Conservation (phyloP, 2,888 invertebrate genomes). For the Agonopterix arenella region DNA sequence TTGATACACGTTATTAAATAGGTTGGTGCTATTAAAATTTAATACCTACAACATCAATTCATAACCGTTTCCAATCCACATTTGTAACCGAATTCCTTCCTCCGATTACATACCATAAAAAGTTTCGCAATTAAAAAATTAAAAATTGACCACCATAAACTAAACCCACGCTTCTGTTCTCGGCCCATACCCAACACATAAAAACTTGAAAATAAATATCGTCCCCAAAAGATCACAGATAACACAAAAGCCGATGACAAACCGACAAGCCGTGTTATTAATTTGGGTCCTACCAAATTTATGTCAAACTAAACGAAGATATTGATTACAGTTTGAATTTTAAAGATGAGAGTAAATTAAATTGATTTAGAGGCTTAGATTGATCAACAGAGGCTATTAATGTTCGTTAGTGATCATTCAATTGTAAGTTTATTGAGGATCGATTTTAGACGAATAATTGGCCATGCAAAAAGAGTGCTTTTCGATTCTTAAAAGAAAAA, state of each 20-base stretch:
- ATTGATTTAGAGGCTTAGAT: constrained; percentile 42
- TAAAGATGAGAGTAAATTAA: constrained; percentile 37
- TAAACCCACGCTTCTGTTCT: constrained; percentile 20
- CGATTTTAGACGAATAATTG: too few species aligned
- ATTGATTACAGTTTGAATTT: constrained; percentile 52
- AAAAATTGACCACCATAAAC: constrained; percentile 19
- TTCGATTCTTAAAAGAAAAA: too few species aligned
- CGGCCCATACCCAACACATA: constrained; percentile 8
- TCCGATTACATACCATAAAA: background rate
- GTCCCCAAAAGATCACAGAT: constrained; percentile 16
- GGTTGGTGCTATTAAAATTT: too few species aligned
- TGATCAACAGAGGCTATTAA: constrained; percentile 19
- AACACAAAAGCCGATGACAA: constrained; percentile 38
- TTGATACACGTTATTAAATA: too few species aligned
- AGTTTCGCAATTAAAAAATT: constrained; percentile 3
- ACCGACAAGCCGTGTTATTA: constrained; percentile 33
- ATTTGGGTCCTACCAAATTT: constrained; percentile 51
- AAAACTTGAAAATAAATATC: constrained; percentile 24
- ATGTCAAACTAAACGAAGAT: constrained; percentile 38
- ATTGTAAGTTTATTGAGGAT: too few species aligned
- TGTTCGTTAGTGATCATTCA: background rate
- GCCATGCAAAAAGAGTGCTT: too few species aligned
- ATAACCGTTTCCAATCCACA: too few species aligned
- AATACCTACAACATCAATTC: too few species aligned
- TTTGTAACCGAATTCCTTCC: too few species aligned